Evolutionary conservation across 2,113 vertebrate species (phyloP).

Genomic region (Oreochromis tanganicae): DNA sequence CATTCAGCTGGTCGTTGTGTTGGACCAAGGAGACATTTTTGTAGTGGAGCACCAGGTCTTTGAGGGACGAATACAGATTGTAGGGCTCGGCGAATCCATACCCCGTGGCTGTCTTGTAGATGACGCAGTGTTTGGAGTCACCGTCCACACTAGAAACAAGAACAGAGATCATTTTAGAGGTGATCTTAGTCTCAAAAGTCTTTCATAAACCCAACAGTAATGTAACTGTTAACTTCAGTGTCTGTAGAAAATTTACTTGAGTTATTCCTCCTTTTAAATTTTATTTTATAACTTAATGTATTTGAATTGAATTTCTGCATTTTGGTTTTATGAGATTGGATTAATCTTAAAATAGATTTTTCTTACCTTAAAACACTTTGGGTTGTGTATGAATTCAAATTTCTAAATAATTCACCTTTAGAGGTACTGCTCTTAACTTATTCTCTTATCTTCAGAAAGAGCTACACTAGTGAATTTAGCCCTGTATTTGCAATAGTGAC

Average conservation of each 20-base stretch:
- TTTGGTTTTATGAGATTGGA: not conserved
- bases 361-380: not conserved
- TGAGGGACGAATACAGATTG: conserved; percentile 87
- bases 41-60: conserved; percentile 92
- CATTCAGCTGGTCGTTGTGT: conserved; percentile 91
- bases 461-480: not conserved
- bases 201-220: not conserved
- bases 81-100: conserved; percentile 90
- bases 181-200: not conserved
- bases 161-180: not conserved
- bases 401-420: not conserved
- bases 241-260: not conserved
- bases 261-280: not conserved
- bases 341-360: not conserved
- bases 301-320: not conserved
- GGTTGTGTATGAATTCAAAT: not conserved
- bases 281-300: not conserved
- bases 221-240: not conserved
- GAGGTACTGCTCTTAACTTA: not conserved
- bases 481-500: not conserved
- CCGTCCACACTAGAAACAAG: conserved; percentile 78
- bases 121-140: conserved; percentile 87
- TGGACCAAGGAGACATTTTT: conserved; percentile 89
- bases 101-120: conserved; percentile 85
- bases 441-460: not conserved